Conservation (phyloP, 2,797 vertebrate genomes). For the Parauchenoglanis punctatus region DNA sequence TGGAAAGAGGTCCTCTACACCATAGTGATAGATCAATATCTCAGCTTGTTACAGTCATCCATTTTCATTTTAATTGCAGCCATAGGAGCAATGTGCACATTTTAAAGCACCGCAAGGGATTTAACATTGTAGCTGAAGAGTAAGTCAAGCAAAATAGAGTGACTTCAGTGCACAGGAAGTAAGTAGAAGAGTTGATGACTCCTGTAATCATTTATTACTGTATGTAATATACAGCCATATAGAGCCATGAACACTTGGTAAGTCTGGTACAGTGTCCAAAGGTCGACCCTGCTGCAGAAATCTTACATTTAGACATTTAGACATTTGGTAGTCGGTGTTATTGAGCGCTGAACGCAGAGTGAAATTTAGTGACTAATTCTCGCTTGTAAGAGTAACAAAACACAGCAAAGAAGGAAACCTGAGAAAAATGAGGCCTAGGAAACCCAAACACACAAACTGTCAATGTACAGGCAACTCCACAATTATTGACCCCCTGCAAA, state of each 20-base stretch:
- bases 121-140: neutral
- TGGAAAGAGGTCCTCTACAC: conserved; percentile 32
- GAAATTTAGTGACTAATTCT: no score
- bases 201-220: neutral
- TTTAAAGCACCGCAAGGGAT: neutral
- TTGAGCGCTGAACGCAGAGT: no score
- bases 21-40: conserved; percentile 45
- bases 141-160: neutral
- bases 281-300: neutral
- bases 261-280: neutral
- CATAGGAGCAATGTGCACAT: conserved; percentile 14
- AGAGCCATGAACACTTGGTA: neutral
- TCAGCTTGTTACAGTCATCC: conserved; percentile 29
- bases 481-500: no score
- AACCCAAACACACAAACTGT: no score
- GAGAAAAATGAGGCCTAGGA: no score
- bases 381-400: no score
- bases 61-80: conserved; percentile 7
- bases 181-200: neutral
- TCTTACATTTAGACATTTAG: neutral
- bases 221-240: neutral
- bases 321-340: no score
- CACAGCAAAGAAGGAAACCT: no score
- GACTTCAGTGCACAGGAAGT: neutral
- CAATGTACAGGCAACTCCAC: no score